Evolutionary conservation across 2,888 invertebrate genomes (phyloP), one percentile per base, ranked within the genome.

Genomic region (Arctia plantaginis): DNA sequence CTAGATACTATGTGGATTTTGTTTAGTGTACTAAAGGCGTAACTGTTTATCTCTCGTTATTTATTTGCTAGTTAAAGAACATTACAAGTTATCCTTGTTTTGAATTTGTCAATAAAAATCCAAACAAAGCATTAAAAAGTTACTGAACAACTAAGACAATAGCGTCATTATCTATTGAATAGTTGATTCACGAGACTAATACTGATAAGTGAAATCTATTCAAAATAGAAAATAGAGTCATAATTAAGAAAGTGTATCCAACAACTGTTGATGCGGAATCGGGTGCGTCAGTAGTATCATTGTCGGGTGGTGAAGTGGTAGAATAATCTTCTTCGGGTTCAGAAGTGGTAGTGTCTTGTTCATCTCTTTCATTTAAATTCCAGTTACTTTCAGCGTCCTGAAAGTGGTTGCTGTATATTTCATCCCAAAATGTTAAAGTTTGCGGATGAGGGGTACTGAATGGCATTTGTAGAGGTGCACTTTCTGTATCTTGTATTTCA

Each of bases 341-440:
- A 27, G 59, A 13, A 59, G 59, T 3, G 27, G 13, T 27, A 27
- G 86, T 85, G 0, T 89, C 89, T 10, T n/a, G n/a, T n/a, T 89
- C 91, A 23, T 81, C 77, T 41, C 89, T 88, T 3, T 87, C 87
- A 33, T 47, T 77, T 66, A 91, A 70, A 8, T 83, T 83, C 92
- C 93, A 94, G 65, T 75, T 90, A 66, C 92, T 87, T 77, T 87
- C 80, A 47, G 94, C 94, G 79, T 95, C 94, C 20, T 90, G 77
- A 74, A 94, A 95, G 80, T 92, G 80, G 3, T 88, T 80, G 6
- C 78, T 79, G 77, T 95, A 95, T 72, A 94, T 90, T 12, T 81
- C 75, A 62, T 93, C 87, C 95, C 95, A 95, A 76, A 94, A 95
- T 0, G 75, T 70, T 12, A 93, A 67, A 3, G 86, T 87, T 0